Evolutionary conservation across 2,113 vertebrate genomes (phyloP).

Genomic region (Uria lomvia): DNA sequence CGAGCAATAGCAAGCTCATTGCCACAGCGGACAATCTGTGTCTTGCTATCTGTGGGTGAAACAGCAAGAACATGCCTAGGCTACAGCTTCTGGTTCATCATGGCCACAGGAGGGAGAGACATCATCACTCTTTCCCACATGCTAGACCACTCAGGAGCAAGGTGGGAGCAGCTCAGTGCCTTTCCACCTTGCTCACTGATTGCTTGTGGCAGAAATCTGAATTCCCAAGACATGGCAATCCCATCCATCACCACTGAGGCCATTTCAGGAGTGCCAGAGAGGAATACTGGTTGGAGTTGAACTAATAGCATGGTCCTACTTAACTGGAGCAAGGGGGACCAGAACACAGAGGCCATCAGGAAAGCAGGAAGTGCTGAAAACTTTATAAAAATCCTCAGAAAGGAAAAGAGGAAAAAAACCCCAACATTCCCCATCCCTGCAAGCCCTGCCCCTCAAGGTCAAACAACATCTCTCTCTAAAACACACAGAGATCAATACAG

Average conservation of each 20-base stretch:
- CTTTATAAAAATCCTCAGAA: not conserved
- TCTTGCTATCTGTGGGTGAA: not conserved
- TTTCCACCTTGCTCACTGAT: not conserved
- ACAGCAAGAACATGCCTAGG: not conserved
- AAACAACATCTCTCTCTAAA: not conserved
- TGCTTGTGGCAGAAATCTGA: not conserved
- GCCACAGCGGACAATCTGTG: not conserved
- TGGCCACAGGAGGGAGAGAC: not conserved
- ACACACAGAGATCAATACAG: not conserved
- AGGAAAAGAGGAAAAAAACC: not conserved
- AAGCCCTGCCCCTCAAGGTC: not conserved
- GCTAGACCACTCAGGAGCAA: not conserved
- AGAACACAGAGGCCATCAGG: not conserved
- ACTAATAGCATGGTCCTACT: not conserved
- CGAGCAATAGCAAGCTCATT: not conserved
- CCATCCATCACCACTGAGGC: not conserved
- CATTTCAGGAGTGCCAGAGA: not conserved
- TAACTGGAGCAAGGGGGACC: not conserved
- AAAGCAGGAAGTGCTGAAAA: not conserved
- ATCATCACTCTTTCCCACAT: not conserved
- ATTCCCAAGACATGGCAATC: not conserved
- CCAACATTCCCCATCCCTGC: not conserved
- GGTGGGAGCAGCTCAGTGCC: not conserved
- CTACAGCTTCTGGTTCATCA: not conserved
- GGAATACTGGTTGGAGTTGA: not conserved